These are phyloP conservation scores for Stercorarius parasiticus DNA, from an alignment of 2,113 vertebrate genomes.

Conservation along the genomic window DNA sequence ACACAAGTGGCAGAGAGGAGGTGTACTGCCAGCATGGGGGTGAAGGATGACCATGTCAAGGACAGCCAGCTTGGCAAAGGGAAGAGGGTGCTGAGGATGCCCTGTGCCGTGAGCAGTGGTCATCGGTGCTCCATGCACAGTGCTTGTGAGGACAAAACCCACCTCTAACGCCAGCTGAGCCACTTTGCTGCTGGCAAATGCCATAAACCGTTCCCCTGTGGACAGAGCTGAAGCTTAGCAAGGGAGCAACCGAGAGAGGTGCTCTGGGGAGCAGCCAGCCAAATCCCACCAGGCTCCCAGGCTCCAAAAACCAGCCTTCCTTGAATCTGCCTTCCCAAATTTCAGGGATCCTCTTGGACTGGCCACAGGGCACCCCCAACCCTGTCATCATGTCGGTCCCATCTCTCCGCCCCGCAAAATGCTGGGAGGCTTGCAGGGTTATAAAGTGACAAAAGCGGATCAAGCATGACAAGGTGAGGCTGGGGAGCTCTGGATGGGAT, in stretches of 20 bases:
- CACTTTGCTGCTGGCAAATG: background rate
- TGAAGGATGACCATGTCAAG: background rate
- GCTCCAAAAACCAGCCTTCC: background rate
- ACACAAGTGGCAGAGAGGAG: background rate
- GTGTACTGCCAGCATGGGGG: background rate
- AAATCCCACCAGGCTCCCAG: background rate
- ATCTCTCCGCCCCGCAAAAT: background rate
- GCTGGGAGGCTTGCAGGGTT: background rate
- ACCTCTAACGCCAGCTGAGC: background rate
- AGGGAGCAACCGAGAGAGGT: background rate
- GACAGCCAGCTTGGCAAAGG: background rate
- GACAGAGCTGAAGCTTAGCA: background rate
- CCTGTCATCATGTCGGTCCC: background rate
- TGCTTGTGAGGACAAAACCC: background rate
- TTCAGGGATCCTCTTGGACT: background rate
- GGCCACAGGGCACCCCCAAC: background rate
- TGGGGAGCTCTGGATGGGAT: background rate
- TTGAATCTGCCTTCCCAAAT: background rate
- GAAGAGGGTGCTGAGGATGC: background rate
- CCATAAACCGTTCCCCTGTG: background rate
- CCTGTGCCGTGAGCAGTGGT: rapidly evolving
- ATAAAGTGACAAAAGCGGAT: background rate
- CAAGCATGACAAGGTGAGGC: background rate
- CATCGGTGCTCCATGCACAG: background rate
- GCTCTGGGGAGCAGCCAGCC: background rate